These are phyloP conservation scores for Ranitomeya variabilis DNA, from an alignment of 2,113 vertebrate species.

Conservation along the genomic window DNA sequence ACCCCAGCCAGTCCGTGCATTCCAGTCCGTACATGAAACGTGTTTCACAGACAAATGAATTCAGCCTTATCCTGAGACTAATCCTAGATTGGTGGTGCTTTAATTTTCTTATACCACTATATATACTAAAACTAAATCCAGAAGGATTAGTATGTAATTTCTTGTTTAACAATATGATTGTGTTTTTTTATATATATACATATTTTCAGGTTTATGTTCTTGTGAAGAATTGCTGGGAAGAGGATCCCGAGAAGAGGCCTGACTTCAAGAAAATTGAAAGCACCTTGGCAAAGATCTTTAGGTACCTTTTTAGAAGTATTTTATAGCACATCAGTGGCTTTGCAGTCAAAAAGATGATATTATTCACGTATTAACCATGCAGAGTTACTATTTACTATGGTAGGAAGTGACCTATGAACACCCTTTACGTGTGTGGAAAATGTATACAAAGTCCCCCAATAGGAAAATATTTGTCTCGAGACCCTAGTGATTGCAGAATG, in stretches of 20 bases:
- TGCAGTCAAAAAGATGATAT: not conserved
- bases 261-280: conserved; percentile 95
- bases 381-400: no score
- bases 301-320: conserved; percentile 69
- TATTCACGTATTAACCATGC: not conserved
- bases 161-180: not conserved
- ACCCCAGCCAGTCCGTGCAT: no score
- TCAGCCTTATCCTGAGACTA: no score
- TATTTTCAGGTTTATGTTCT: conserved; percentile 79
- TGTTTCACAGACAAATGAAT: no score
- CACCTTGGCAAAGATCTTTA: conserved; percentile 89
- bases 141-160: not conserved
- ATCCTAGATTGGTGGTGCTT: no score
- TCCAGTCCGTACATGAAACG: no score
- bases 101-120: no score
- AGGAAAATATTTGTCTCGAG: no score
- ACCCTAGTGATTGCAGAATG: no score
- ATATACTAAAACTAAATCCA: not conserved
- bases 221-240: conserved; percentile 95
- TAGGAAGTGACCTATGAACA: no score
- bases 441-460: no score
- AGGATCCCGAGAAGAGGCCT: conserved; percentile 93
- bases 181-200: conserved; percentile 26
- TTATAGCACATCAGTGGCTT: not conserved
- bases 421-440: no score